Evolutionary conservation across 2,888 invertebrate species (phyloP).

Genomic region (Physocephala rufipes): DNA sequence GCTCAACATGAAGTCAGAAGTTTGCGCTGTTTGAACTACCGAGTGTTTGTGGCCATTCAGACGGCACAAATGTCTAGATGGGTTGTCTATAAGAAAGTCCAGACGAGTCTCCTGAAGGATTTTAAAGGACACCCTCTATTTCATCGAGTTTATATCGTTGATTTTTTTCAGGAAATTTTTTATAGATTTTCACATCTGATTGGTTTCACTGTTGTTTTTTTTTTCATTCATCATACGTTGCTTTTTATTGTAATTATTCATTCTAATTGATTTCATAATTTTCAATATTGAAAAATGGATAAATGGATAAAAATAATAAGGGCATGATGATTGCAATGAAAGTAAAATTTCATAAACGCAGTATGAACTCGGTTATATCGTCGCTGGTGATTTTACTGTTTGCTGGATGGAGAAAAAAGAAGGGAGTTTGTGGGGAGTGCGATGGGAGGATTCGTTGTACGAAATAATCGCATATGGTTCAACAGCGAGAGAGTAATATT

Average conservation of each 20-base stretch:
- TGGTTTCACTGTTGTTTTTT: neutral
- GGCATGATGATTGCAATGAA: neutral
- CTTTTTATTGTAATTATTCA: slow-evolving; percentile 10
- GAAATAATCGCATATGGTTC: too few relatives aligned
- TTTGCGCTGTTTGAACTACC: slow-evolving; percentile 11
- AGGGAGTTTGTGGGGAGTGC: too few relatives aligned
- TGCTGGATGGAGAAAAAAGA: too few relatives aligned
- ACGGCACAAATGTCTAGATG: too few relatives aligned
- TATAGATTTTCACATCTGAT: neutral
- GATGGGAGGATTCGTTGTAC: too few relatives aligned
- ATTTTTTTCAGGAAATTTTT: neutral
- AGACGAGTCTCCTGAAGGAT: neutral
- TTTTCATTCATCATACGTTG: neutral
- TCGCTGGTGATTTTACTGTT: slow-evolving; percentile 41
- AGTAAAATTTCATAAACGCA: neutral
- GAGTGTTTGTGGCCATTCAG: neutral
- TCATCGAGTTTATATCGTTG: neutral
- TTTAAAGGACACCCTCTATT: neutral
- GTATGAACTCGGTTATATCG: slow-evolving; percentile 42
- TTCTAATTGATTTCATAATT: neutral
- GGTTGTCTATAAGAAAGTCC: too few relatives aligned
- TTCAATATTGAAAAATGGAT: slow-evolving; percentile 30
- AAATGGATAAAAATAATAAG: slow-evolving; percentile 42
- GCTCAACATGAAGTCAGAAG: slow-evolving; percentile 16
- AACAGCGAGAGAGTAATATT: slow-evolving; percentile 5